phyloP scores from a whole-genome alignment of 1,140 invertebrate genomes.

The Pomacea maculata region DNA sequence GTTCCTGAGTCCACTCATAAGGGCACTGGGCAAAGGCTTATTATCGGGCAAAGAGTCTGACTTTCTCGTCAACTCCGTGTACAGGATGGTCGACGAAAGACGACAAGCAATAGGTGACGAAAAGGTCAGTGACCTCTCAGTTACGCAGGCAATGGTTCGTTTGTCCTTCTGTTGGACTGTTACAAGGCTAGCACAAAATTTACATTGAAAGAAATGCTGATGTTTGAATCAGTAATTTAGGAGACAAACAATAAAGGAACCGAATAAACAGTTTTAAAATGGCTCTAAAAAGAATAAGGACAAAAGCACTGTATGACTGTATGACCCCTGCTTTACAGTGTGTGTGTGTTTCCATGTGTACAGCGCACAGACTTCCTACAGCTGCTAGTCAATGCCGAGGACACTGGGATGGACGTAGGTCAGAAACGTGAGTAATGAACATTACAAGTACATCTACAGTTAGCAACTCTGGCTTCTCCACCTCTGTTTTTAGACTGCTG shows the following conservation, averaged over 20 bases:
- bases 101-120: too few relatives aligned
- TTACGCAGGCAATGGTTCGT: too few relatives aligned
- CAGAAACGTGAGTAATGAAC: background rate
- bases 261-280: background rate
- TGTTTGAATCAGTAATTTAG: too few relatives aligned
- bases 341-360: background rate
- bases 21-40: background rate
- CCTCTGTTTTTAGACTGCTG: too few relatives aligned
- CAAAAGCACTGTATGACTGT: too few relatives aligned
- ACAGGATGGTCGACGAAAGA: background rate
- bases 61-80: background rate
- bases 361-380: conserved; percentile 39
- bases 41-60: background rate
- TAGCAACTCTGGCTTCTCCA: too few relatives aligned
- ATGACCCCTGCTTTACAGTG: background rate
- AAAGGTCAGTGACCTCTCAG: too few relatives aligned
- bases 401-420: background rate
- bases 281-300: background rate
- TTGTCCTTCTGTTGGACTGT: too few relatives aligned
- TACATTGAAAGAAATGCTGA: too few relatives aligned
- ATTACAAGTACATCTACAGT: too few relatives aligned
- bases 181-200: too few relatives aligned
- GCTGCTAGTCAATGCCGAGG: conserved; percentile 37
- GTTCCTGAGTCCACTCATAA: background rate
- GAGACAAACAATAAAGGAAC: too few relatives aligned